These are phyloP conservation scores for Euphonia xanthogaster DNA, from an alignment of 2,797 vertebrate species.

Conservation along the genomic window DNA sequence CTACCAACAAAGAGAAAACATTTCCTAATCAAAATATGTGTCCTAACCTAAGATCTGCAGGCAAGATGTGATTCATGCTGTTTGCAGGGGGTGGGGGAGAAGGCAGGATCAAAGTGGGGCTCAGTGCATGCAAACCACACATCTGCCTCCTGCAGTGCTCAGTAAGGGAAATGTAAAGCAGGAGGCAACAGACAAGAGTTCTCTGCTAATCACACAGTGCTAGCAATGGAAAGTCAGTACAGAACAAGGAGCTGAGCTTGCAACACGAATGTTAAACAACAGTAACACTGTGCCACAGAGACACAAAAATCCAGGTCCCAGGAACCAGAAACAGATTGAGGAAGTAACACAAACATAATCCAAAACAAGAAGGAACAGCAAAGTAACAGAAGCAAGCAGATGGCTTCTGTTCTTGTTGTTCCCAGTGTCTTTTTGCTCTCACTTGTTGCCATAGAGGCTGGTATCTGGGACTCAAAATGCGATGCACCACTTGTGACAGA, in stretches of 20 bases:
- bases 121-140: neutral
- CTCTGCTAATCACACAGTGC: neutral
- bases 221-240: neutral
- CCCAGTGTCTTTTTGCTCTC: constrained; percentile 26
- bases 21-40: neutral
- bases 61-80: neutral
- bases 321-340: constrained; percentile 60
- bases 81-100: neutral
- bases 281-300: neutral
- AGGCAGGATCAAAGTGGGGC: constrained; percentile 20
- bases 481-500: neutral
- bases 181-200: neutral
- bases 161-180: constrained; percentile 39
- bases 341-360: constrained; percentile 43
- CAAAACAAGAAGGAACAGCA: constrained; percentile 19
- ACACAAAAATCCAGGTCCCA: constrained; percentile 12
- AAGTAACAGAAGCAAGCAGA: constrained; percentile 51
- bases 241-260: neutral
- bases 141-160: neutral
- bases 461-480: neutral
- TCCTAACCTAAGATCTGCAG: constrained; percentile 1
- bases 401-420: constrained; percentile 32
- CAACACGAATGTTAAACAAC: neutral
- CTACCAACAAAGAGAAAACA: constrained; percentile 2
- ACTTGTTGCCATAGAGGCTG: constrained; percentile 43